Conservation (phyloP, 37 sponge, comb jelly and placozoan genomes). For the Theonella swinhoei region DNA sequence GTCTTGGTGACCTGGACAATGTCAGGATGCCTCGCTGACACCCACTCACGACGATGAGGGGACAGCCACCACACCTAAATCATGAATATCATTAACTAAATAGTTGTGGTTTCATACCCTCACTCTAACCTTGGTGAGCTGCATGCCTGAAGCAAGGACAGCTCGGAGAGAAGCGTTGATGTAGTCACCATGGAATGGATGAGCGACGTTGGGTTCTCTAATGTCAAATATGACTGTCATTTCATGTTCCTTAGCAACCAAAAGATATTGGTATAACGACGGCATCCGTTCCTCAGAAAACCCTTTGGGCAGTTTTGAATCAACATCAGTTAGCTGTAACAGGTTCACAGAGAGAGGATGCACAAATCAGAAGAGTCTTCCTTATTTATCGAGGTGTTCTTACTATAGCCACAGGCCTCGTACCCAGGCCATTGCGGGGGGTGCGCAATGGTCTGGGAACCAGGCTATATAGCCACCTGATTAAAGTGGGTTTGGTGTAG, state of each 20-base stretch:
- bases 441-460: too few species aligned
- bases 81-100: background rate
- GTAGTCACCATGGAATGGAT: conserved; percentile 16
- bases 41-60: conserved; percentile 8
- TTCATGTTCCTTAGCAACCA: conserved; percentile 7
- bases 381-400: too few species aligned
- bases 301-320: background rate
- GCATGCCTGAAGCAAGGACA: conserved; percentile 30
- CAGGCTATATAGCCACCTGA: too few species aligned
- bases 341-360: too few species aligned
- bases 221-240: conserved; percentile 58
- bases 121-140: conserved; percentile 25
- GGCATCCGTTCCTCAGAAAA: conserved; percentile 13
- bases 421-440: too few species aligned
- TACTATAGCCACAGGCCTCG: too few species aligned
- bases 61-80: conserved; percentile 69
- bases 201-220: conserved; percentile 15
- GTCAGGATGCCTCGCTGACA: conserved; percentile 11
- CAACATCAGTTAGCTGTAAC: background rate
- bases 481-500: too few species aligned
- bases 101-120: background rate
- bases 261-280: conserved; percentile 16
- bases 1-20: conserved; percentile 46
- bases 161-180: conserved; percentile 35
- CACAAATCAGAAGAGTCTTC: too few species aligned